Conservation (phyloP, 2,797 vertebrate genomes). For the Lutra lutra region DNA sequence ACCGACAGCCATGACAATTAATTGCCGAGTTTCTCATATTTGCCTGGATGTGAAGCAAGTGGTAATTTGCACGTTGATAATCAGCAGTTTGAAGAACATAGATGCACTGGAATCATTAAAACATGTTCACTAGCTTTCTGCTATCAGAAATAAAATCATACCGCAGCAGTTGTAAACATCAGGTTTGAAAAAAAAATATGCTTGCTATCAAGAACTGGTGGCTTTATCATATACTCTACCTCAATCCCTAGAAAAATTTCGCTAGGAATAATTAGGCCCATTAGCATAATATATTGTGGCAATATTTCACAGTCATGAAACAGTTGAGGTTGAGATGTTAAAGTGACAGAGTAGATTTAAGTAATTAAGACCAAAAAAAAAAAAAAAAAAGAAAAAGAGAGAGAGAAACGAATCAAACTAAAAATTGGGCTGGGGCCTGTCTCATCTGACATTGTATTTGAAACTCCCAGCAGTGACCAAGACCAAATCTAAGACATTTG, state of each 20-base stretch:
- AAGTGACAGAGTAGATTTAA: conserved; percentile 64
- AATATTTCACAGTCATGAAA: conserved; percentile 65
- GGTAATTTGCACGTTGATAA: conserved; percentile 63
- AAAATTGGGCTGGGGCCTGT: not conserved
- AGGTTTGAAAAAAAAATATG: not conserved
- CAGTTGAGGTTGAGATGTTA: conserved; percentile 64
- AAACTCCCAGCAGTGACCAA: not conserved
- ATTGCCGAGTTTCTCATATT: conserved; percentile 26
- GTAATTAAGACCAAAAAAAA: conserved; percentile 46
- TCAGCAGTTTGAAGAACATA: not conserved
- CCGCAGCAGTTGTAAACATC: not conserved
- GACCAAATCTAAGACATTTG: not conserved
- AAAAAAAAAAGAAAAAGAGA: not conserved
- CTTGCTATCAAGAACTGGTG: conserved; percentile 17
- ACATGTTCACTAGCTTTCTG: conserved; percentile 6
- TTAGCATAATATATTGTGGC: conserved; percentile 68
- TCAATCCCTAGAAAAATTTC: not conserved
- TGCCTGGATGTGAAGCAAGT: conserved; percentile 67
- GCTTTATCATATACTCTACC: conserved; percentile 29
- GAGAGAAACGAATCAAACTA: not conserved
- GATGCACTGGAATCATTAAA: not conserved
- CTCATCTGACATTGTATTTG: conserved; percentile 5
- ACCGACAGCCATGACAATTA: conserved; percentile 44
- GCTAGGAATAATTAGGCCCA: conserved; percentile 59
- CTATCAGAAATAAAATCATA: not conserved